A percentile compares a stretch with the other conserved stretches of the same genome.
phyloP scores from a whole-genome alignment of 2,113 vertebrate genomes.

The Psammodynastes pulverulentus region DNA sequence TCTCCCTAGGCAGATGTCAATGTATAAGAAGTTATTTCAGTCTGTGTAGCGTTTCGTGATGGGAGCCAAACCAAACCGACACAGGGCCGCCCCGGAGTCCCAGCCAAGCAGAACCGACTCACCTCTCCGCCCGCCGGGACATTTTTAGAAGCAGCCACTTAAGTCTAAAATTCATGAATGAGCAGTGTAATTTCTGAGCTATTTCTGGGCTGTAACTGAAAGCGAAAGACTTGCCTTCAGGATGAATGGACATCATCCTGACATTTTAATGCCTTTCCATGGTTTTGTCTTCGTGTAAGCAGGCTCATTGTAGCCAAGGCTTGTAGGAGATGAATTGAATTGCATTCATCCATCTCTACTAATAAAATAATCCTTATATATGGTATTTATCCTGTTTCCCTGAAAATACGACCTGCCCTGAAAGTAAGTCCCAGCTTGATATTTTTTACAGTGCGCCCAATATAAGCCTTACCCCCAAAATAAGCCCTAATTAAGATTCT shows the following conservation, averaged over 20 bases:
- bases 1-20: slow-evolving; percentile 58
- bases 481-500: too few relatives aligned
- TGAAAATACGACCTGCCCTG: too few relatives aligned
- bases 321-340: slow-evolving; percentile 48
- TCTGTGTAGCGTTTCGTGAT: slow-evolving; percentile 52
- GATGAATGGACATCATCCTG: slow-evolving; percentile 56
- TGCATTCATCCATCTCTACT: slow-evolving; percentile 56
- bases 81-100: slow-evolving; percentile 57
- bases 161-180: slow-evolving; percentile 67
- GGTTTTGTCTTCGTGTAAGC: slow-evolving; percentile 45
- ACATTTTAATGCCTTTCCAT: slow-evolving; percentile 52
- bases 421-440: too few relatives aligned
- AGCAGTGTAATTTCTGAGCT: slow-evolving; percentile 59
- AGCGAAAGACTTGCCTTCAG: slow-evolving; percentile 59
- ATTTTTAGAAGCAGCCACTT: slow-evolving; percentile 67
- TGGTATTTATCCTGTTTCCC: too few relatives aligned
- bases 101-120: slow-evolving; percentile 61
- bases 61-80: slow-evolving; percentile 58
- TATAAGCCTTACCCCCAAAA: too few relatives aligned
- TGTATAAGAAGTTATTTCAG: slow-evolving; percentile 64
- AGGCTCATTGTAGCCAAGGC: slow-evolving; percentile 43
- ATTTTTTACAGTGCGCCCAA: too few relatives aligned
- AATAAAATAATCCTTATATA: slow-evolving; percentile 52
- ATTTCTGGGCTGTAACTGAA: slow-evolving; percentile 57
- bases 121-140: slow-evolving; percentile 57